Base-by-base conservation (phyloP, 2,888 invertebrate species). In the Metallyticus violacea region DNA sequence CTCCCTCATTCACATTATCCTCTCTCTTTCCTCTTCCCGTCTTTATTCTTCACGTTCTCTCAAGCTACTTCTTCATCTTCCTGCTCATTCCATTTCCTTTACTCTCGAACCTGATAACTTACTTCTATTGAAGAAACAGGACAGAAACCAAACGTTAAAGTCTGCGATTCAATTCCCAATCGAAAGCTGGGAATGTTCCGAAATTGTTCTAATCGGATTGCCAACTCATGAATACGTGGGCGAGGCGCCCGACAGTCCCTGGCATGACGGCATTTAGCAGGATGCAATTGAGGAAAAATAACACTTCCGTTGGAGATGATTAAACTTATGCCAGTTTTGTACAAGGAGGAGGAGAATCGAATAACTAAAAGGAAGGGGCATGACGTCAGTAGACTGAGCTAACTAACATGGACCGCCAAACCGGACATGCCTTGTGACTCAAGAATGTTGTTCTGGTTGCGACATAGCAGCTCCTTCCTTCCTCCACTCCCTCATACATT, bases 341-440 rank as follows among this genome's bases (percentile, higher is more conserved):
- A 22, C 40, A 62, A 62, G 40, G 40, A 62, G 40, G 40, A 15
- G 1, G 15, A 62, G 22, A 4, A n/a, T n/a, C n/a, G n/a, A 62
- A 62, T 22, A 62, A 62, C 15, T 15, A 62, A 15, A 15, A 62
- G 15, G 40, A 62, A 62, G 40, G 15, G 22, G 15, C 1, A 62
- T 15, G 40, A 15, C 40, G 15, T 15, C 40, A 62, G 40, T 1
- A 1, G 40, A 62, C 15, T 22, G 40, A 62, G 40, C 40, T 22
- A n/a, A n/a, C n/a, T n/a, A n/a, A n/a, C n/a, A n/a, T n/a, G n/a
- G 77, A 77, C 77, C 83, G 77, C 28, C 77, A 77, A 83, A 83
- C 83, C 83, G 83, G 83, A 83, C 83, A 77, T 83, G 83, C 83
- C 83, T n/a, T n/a, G 77, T 77, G 77, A 83, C 83, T 83, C 28